A percentile compares a stretch with the other conserved stretches of the same genome.
These are phyloP conservation scores for Megaceryle alcyon DNA, from an alignment of 2,797 vertebrate genomes.

Conservation along the genomic window DNA sequence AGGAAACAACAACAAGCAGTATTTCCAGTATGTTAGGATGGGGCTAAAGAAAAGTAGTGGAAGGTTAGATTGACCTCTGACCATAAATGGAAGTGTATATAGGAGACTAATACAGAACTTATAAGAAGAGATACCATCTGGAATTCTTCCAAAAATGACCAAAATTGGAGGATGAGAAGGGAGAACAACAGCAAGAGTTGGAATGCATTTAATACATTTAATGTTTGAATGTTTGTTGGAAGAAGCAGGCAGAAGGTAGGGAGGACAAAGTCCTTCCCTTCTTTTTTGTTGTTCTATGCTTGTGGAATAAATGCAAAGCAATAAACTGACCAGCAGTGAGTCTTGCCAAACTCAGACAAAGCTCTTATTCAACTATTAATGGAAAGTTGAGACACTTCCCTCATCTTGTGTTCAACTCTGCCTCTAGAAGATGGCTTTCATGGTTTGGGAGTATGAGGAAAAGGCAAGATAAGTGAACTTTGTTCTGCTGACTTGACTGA, in stretches of 20 bases:
- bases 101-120: not conserved
- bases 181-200: not conserved
- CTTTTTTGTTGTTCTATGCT: not conserved
- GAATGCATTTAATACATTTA: not conserved
- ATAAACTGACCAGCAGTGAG: not conserved
- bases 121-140: not conserved
- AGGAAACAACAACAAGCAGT: not conserved
- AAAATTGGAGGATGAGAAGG: not conserved
- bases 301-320: not conserved
- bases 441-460: not conserved
- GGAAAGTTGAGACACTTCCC: not conserved
- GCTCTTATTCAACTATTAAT: not conserved
- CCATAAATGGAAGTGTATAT: not conserved
- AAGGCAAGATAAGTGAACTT: not conserved
- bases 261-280: not conserved
- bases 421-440: not conserved
- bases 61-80: not conserved
- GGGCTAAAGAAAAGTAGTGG: not conserved
- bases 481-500: not conserved
- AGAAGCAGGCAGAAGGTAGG: not conserved
- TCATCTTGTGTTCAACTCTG: not conserved
- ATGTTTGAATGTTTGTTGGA: not conserved
- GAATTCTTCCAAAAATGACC: not conserved
- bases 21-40: not conserved
- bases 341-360: not conserved